Evolutionary conservation across 2,797 vertebrate genomes (phyloP).

Genomic region (Tamandua tetradactyla): DNA sequence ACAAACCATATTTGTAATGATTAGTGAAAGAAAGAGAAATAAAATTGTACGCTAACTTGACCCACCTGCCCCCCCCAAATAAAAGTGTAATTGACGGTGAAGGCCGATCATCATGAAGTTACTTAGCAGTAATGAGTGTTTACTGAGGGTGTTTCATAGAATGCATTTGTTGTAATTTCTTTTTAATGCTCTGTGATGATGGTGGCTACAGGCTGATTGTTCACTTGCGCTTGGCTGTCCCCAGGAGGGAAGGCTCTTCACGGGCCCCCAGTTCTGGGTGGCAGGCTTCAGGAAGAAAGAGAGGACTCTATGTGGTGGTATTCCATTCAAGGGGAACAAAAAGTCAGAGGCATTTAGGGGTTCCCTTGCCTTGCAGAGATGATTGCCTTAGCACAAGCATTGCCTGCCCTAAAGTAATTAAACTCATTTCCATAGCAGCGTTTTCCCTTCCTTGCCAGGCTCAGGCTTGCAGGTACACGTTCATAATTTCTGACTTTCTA

Average conservation of each 20-base stretch:
- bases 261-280: neutral
- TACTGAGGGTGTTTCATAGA: slow-evolving; percentile 9
- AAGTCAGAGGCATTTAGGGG: neutral
- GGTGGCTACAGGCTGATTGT: slow-evolving; percentile 32
- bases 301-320: neutral
- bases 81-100: slow-evolving; percentile 31
- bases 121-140: slow-evolving; percentile 42
- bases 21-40: slow-evolving; percentile 11
- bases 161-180: slow-evolving; percentile 55
- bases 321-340: neutral
- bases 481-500: slow-evolving; percentile 77
- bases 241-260: slow-evolving; percentile 21
- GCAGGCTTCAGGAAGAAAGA: slow-evolving; percentile 40
- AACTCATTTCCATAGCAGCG: slow-evolving; percentile 74
- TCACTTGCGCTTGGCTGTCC: slow-evolving; percentile 44
- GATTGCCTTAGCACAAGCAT: slow-evolving; percentile 51
- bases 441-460: slow-evolving; percentile 64
- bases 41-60: neutral
- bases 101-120: slow-evolving; percentile 21
- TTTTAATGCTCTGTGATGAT: slow-evolving; percentile 63
- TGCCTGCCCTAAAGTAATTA: slow-evolving; percentile 65
- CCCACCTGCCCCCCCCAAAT: fast-evolving
- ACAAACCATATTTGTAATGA: neutral
- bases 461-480: slow-evolving; percentile 64
- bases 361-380: slow-evolving; percentile 61